Conservation (phyloP, 1,140 invertebrate species). For the Listronotus bonariensis region DNA sequence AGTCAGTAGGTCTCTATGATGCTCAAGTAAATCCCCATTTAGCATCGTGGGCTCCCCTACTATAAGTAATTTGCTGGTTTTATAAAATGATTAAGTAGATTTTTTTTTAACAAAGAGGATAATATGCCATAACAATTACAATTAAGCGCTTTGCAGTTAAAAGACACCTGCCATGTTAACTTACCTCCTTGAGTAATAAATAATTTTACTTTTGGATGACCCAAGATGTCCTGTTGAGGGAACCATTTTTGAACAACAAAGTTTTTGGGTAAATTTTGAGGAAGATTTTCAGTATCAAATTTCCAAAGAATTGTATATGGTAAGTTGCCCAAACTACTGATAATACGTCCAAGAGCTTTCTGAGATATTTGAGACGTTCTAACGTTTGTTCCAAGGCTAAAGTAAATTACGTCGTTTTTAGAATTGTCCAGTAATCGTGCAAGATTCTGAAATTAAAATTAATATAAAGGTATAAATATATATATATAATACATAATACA, state of each 20-base stretch:
- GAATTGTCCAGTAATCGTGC: constrained; percentile 55
- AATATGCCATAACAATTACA: too few relatives aligned
- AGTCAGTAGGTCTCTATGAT: too few relatives aligned
- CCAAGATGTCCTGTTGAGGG: constrained; percentile 69
- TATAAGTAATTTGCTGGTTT: too few relatives aligned
- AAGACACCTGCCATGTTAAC: too few relatives aligned
- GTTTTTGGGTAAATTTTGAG: constrained; percentile 61
- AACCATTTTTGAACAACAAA: constrained; percentile 69
- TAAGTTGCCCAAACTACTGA: constrained; percentile 58
- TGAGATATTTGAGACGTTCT: constrained; percentile 60
- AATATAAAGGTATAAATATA: too few relatives aligned
- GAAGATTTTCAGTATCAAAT: constrained; percentile 59
- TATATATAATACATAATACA: too few relatives aligned
- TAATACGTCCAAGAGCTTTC: constrained; percentile 57
- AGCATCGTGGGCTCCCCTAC: too few relatives aligned
- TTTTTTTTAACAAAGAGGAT: too few relatives aligned
- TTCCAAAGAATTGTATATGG: constrained; percentile 64
- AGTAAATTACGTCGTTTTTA: constrained; percentile 61
- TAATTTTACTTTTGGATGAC: constrained; percentile 55
- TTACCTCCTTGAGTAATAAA: constrained; percentile 60
- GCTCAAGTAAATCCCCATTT: too few relatives aligned
- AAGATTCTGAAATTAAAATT: constrained; percentile 51
- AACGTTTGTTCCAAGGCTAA: constrained; percentile 63
- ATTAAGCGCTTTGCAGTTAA: too few relatives aligned
- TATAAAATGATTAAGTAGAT: too few relatives aligned